phyloP scores from a whole-genome alignment of 2,113 vertebrate genomes.

The Salminus brasiliensis region DNA sequence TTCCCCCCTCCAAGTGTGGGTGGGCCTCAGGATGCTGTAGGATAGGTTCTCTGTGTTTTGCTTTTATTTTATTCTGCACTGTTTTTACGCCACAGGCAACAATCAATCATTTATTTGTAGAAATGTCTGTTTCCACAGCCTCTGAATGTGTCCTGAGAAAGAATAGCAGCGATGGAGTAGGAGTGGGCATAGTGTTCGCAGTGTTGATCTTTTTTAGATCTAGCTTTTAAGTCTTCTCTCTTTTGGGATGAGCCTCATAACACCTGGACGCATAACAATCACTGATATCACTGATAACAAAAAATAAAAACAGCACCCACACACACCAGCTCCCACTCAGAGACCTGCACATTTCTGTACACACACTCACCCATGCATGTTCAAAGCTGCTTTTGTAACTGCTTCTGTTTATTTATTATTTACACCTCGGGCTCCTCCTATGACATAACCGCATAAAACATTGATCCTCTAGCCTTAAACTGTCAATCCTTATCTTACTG shows the following conservation, averaged over 20 bases:
- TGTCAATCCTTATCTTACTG: constrained; percentile 30
- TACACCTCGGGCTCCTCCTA: constrained; percentile 27
- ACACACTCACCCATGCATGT: background rate
- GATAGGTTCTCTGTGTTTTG: constrained; percentile 21
- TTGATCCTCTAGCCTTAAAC: constrained; percentile 47
- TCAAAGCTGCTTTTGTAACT: background rate
- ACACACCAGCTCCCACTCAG: constrained; percentile 22
- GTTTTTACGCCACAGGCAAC: constrained; percentile 35
- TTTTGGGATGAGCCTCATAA: constrained; percentile 42
- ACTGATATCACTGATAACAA: too few relatives aligned
- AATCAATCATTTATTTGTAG: constrained; percentile 57
- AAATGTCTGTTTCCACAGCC: constrained; percentile 24
- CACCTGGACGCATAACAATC: constrained; percentile 20
- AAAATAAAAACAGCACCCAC: constrained; percentile 3
- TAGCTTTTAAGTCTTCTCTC: constrained; percentile 40
- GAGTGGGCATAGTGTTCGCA: constrained; percentile 24
- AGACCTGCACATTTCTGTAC: background rate
- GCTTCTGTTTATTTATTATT: constrained; percentile 54
- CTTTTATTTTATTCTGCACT: background rate
- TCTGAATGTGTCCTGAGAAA: constrained; percentile 18
- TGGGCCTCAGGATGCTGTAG: constrained; percentile 38
- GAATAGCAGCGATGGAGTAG: constrained; percentile 22
- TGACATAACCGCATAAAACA: constrained; percentile 51
- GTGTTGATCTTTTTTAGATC: constrained; percentile 1
- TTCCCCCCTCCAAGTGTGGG: constrained; percentile 34